phyloP scores from a whole-genome alignment of 2,113 vertebrate genomes.

The Myotis yumanensis region DNA sequence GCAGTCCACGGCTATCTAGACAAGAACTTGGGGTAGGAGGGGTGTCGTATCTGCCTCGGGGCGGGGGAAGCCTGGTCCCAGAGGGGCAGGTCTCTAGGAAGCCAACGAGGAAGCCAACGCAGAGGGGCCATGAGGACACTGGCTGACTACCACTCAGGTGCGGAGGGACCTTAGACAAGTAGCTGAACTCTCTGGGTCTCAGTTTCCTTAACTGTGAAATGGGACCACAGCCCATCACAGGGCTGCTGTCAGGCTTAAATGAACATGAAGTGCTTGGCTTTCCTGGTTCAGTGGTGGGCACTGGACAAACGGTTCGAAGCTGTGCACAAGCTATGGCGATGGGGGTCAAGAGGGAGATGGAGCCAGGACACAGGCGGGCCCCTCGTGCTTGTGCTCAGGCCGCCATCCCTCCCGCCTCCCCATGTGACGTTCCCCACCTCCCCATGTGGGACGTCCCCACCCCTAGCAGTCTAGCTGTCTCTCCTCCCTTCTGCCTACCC shows the following conservation, averaged over 20 bases:
- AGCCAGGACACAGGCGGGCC: neutral
- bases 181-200: neutral
- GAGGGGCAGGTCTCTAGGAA: neutral
- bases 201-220: neutral
- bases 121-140: rapidly evolving
- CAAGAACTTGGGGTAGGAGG: neutral
- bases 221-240: neutral
- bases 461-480: neutral
- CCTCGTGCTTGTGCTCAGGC: neutral
- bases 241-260: neutral
- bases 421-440: rapidly evolving
- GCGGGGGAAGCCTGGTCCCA: neutral
- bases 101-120: neutral
- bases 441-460: rapidly evolving
- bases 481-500: neutral
- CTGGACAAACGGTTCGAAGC: neutral
- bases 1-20: neutral
- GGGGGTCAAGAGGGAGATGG: rapidly evolving
- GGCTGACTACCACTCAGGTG: neutral
- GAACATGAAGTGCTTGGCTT: neutral
- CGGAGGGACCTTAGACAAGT: neutral
- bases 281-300: neutral
- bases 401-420: neutral
- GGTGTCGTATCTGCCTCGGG: neutral
- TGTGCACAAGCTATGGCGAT: rapidly evolving